Evolutionary conservation across 2,113 vertebrate species (phyloP), one percentile per base, ranked within the genome.

Genomic region (Cyrtonyx montezumae): DNA sequence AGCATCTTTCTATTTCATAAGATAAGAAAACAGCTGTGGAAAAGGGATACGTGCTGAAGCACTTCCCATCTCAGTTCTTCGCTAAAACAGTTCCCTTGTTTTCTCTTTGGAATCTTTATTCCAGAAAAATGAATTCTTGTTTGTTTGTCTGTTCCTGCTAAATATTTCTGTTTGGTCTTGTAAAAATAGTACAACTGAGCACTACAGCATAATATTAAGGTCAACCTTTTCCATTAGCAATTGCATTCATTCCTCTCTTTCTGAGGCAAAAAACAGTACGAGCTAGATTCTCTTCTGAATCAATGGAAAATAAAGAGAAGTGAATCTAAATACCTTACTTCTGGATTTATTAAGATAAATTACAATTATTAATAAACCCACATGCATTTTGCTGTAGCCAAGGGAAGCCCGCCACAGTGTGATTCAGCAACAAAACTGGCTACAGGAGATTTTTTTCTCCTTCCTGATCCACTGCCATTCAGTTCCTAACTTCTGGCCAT

Each of bases 1-100:
- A 95, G 65, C 40, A 82, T 56, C 63, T 93, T 46, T 59, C 26
- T 86, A 13, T 90, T 90, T 83, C 17, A 42, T 30, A 85, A 89
- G 84, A 70, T 69, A 95, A 73, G 63, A 79, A 68, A 88, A 61
- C 7, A 73, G 12, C 17, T 62, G 55, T 91, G 37, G 55, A 62
- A 63, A 92, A 90, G 45, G 12, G 16, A 37, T 73, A 25, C 0
- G 2, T 49, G 28, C 45, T 88, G 55, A 94, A 91, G 68, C 4
- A n/a, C 70, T 77, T 93, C 37, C 28, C 23, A 70, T 63, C 56
- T 70, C 34, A 74, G 14, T 55, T 87, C 32, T 93, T 55, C 46
- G 55, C 56, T 84, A 63, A 55, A 85, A 67, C 3, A 34, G 23
- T 46, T 75, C 77, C 13, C 34, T 74, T 66, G 4, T 62, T 82